phyloP scores from a whole-genome alignment of 2,888 invertebrate species.

The Rhamnusium bicolor region DNA sequence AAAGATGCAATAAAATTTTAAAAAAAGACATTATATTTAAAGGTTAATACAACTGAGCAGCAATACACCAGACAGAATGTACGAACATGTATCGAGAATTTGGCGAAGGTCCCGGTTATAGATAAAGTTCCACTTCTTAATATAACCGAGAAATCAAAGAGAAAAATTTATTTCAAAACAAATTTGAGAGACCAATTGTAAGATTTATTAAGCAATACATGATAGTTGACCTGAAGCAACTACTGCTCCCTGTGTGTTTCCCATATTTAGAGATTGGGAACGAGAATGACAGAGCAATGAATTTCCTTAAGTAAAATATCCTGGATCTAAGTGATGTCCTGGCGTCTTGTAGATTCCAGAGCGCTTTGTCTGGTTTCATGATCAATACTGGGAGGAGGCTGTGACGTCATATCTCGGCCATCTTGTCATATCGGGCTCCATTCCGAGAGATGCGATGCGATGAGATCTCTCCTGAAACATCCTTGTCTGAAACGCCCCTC shows the following conservation, averaged over 20 bases:
- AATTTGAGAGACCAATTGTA: background rate
- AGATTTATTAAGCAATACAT: background rate
- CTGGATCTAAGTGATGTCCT: conserved; percentile 34
- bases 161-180: background rate
- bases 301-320: conserved; percentile 23
- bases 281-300: background rate
- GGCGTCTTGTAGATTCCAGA: conserved; percentile 49
- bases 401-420: conserved; percentile 73
- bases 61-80: no score
- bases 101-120: conserved; percentile 19
- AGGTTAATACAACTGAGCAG: no score
- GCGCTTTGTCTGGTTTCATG: conserved; percentile 59
- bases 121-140: background rate
- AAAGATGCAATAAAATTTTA: no score
- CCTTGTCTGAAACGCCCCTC: conserved; percentile 58
- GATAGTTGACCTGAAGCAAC: background rate
- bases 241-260: background rate
- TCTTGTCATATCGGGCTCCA: conserved; percentile 72
- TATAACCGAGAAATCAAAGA: background rate
- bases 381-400: conserved; percentile 70
- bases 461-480: conserved; percentile 66
- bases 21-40: no score
- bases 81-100: background rate
- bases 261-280: conserved; percentile 9
- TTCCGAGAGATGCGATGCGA: conserved; percentile 68